Evolutionary conservation across 1,140 invertebrate species (phyloP).

Genomic region (Bacillus rossius): DNA sequence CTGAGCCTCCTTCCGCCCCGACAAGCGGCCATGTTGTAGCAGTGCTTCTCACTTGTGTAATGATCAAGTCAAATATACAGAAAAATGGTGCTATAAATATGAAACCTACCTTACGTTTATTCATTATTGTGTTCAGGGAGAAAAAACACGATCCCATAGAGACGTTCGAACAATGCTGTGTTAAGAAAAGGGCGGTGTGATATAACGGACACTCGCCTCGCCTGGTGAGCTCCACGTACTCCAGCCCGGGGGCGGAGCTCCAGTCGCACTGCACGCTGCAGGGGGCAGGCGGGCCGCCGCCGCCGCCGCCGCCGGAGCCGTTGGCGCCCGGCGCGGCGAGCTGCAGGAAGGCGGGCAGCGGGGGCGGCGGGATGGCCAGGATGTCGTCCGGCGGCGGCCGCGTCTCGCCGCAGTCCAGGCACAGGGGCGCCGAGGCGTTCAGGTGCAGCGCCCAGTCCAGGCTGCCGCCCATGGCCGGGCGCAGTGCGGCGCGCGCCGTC

Average conservation of each 20-base stretch:
- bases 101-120: too few relatives aligned
- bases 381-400: slow-evolving; percentile 33
- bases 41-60: too few relatives aligned
- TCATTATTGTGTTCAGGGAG: too few relatives aligned
- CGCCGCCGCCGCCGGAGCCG: neutral
- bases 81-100: too few relatives aligned
- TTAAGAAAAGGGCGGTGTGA: too few relatives aligned
- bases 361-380: slow-evolving; percentile 33
- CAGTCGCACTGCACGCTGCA: slow-evolving; percentile 32
- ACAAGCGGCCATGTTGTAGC: too few relatives aligned
- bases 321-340: slow-evolving; percentile 8
- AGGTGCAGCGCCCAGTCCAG: slow-evolving; percentile 5
- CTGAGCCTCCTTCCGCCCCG: too few relatives aligned
- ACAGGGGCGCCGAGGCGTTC: slow-evolving; percentile 5
- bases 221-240: slow-evolving; percentile 29
- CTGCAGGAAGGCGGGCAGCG: slow-evolving; percentile 32
- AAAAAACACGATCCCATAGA: too few relatives aligned
- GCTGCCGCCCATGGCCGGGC: neutral
- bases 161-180: too few relatives aligned
- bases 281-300: neutral
- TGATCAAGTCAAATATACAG: too few relatives aligned
- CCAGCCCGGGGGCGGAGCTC: slow-evolving; percentile 27
- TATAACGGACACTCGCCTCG: slow-evolving; percentile 23
- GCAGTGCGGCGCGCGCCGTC: too few relatives aligned
- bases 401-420: slow-evolving; percentile 19